A percentile compares a stretch with the other conserved stretches of the same genome.
Evolutionary conservation across 1,140 invertebrate genomes (phyloP).

Genomic region (Helicorthomorpha holstii): DNA sequence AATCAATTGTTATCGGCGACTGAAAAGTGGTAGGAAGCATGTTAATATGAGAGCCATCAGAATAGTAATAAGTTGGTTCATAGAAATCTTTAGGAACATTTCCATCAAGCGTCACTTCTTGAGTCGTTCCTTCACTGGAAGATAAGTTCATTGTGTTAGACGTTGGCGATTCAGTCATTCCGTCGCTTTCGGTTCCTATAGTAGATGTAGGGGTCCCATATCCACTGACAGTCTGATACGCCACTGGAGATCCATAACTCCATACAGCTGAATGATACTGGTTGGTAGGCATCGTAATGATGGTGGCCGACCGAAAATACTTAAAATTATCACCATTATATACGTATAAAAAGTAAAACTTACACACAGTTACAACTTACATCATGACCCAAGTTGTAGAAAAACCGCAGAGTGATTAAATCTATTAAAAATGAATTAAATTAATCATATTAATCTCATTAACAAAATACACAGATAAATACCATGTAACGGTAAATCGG

Average conservation of each 20-base stretch:
- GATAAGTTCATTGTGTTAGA: background rate
- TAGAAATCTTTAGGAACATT: background rate
- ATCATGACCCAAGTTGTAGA: slow-evolving; percentile 4
- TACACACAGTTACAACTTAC: background rate
- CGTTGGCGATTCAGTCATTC: background rate
- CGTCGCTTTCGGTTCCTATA: background rate
- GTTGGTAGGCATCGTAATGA: background rate
- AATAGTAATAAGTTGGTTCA: background rate
- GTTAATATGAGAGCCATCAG: background rate
- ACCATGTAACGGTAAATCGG: slow-evolving; percentile 3
- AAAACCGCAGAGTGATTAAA: slow-evolving; percentile 3
- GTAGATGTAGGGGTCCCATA: background rate
- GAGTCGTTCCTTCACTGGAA: background rate
- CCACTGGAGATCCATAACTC: slow-evolving; percentile 3
- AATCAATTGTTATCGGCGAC: too few relatives aligned
- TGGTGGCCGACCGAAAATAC: slow-evolving; percentile 7
- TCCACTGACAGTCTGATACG: background rate
- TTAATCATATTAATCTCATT: background rate
- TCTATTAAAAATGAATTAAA: background rate
- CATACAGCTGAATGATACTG: background rate
- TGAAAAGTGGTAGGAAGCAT: too few relatives aligned
- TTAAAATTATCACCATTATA: too few relatives aligned
- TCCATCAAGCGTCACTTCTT: background rate
- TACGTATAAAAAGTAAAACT: background rate
- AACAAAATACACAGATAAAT: background rate